Evolutionary conservation across 2,888 invertebrate species (phyloP).

Genomic region (Agrotis puta): DNA sequence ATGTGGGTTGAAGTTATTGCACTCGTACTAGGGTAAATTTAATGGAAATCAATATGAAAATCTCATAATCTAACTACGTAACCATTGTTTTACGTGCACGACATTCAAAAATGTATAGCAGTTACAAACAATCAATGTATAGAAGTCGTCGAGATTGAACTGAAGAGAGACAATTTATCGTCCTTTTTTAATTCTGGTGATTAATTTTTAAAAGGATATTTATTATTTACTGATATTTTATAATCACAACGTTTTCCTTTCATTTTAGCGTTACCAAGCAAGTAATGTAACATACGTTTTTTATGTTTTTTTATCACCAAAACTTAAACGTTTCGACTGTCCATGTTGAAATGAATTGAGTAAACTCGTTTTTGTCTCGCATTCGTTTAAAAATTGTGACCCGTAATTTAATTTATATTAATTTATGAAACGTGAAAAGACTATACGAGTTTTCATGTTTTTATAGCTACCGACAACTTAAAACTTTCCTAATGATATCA

Average conservation of each 20-base stretch:
- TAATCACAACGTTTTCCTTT: slow-evolving; percentile 33
- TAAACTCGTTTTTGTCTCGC: slow-evolving; percentile 39
- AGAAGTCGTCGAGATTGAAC: slow-evolving; percentile 51
- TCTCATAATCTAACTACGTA: slow-evolving; percentile 54
- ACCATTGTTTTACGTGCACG: slow-evolving; percentile 51
- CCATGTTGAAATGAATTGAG: slow-evolving; percentile 37
- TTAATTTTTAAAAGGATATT: not conserved
- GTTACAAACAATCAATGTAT: slow-evolving; percentile 40
- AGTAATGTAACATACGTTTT: slow-evolving; percentile 25
- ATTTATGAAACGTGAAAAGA: slow-evolving; percentile 43
- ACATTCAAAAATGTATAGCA: slow-evolving; percentile 45
- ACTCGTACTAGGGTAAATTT: slow-evolving; percentile 73
- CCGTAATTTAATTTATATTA: slow-evolving; percentile 46
- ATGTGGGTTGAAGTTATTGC: slow-evolving; percentile 76
- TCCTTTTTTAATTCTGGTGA: slow-evolving; percentile 11
- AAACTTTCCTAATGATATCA: slow-evolving; percentile 84
- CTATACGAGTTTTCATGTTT: slow-evolving; percentile 44
- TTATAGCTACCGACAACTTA: slow-evolving; percentile 76
- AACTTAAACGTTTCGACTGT: slow-evolving; percentile 18
- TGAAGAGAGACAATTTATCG: slow-evolving; percentile 16
- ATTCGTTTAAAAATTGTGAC: slow-evolving; percentile 31
- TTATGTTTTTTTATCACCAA: slow-evolving; percentile 25
- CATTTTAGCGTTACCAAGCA: slow-evolving; percentile 29
- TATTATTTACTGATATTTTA: slow-evolving; percentile 29
- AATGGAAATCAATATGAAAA: slow-evolving; percentile 61